A percentile compares a stretch with the other conserved stretches of the same genome.
Evolutionary conservation across 2,888 invertebrate genomes (phyloP).

Genomic region (Conchocele bisecta): DNA sequence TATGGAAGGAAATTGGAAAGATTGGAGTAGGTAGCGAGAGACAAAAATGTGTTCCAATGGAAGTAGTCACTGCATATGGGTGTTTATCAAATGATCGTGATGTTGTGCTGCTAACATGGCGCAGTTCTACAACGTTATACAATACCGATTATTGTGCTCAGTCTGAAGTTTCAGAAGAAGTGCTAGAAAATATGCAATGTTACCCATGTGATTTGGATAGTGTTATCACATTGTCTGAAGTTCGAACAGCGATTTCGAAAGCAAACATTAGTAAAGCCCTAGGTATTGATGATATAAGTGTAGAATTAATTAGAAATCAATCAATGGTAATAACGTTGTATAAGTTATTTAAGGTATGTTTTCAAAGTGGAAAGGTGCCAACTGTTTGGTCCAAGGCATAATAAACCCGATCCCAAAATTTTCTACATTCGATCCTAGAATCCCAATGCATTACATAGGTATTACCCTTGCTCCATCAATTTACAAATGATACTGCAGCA

Average conservation of each 20-base stretch:
- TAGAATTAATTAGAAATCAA: not conserved
- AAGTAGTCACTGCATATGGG: not conserved
- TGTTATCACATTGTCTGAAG: not conserved
- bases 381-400: constrained; percentile 11
- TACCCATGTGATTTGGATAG: not conserved
- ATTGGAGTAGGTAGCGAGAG: not conserved
- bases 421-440: constrained; percentile 13
- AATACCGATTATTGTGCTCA: too few species aligned
- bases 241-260: not conserved
- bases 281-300: not conserved
- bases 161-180: not conserved
- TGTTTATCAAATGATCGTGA: not conserved
- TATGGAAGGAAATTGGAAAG: constrained; percentile 1
- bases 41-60: not conserved
- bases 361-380: constrained; percentile 15
- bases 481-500: constrained; percentile 27
- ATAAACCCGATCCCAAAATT: constrained; percentile 24
- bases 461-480: constrained; percentile 14
- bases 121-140: not conserved
- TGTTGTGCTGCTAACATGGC: not conserved
- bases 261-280: not conserved
- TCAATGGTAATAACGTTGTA: not conserved
- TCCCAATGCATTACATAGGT: constrained; percentile 13
- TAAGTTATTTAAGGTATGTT: constrained; percentile 30
- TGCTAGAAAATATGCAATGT: not conserved